Evolutionary conservation across 2,888 invertebrate species (phyloP).

Genomic region (Vesta saturnalis): DNA sequence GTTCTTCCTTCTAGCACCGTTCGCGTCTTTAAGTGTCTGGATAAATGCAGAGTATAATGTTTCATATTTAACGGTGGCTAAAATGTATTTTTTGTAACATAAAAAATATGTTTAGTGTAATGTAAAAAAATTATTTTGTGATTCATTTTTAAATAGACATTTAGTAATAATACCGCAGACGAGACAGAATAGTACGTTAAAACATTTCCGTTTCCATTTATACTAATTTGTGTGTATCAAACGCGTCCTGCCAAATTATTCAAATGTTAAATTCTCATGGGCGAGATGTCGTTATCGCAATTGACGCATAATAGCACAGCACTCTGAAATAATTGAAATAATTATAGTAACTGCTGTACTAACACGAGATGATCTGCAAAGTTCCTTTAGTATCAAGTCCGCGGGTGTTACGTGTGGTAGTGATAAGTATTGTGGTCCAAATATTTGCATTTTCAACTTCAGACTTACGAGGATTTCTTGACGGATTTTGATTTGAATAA

Average conservation of each 20-base stretch:
- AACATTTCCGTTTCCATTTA: conserved; percentile 24
- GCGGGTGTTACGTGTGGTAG: conserved; percentile 27
- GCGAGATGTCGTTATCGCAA: conserved; percentile 34
- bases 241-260: conserved; percentile 22
- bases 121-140: too few relatives aligned
- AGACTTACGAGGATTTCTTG: conserved; percentile 18
- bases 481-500: conserved; percentile 26
- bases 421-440: conserved; percentile 16
- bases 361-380: conserved; percentile 34
- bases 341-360: conserved; percentile 34
- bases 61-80: too few relatives aligned
- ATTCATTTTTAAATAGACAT: not conserved
- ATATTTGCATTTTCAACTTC: conserved; percentile 2
- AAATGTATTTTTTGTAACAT: too few relatives aligned
- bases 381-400: conserved; percentile 31
- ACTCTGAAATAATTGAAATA: conserved; percentile 35
- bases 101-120: too few relatives aligned
- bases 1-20: too few relatives aligned
- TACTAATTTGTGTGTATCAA: conserved; percentile 19
- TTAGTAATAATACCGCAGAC: not conserved
- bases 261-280: conserved; percentile 30
- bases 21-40: too few relatives aligned
- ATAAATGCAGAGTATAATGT: too few relatives aligned
- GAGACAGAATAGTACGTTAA: conserved; percentile 11
- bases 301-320: conserved; percentile 36